phyloP scores from a whole-genome alignment of 2,888 invertebrate genomes.

The Coelogynopora nodosa region DNA sequence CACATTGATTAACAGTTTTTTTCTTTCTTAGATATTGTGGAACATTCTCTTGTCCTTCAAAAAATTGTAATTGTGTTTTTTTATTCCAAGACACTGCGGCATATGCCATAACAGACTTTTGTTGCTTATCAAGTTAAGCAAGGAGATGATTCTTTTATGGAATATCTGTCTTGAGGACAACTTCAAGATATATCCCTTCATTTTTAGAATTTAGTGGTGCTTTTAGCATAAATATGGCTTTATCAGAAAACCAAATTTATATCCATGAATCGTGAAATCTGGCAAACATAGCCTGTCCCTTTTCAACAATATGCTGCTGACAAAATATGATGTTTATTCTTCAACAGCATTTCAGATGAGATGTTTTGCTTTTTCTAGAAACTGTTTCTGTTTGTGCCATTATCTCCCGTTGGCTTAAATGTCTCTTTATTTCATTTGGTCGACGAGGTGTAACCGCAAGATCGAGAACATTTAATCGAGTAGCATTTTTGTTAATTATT shows the following conservation, averaged over 20 bases:
- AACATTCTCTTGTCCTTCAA: slow-evolving; percentile 15
- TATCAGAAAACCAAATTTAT: background rate
- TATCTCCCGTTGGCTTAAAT: background rate
- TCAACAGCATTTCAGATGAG: background rate
- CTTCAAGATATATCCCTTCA: background rate
- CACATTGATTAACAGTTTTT: slow-evolving; percentile 16
- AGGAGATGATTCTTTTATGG: too few relatives aligned
- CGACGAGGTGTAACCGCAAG: background rate
- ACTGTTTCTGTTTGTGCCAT: background rate
- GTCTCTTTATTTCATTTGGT: background rate
- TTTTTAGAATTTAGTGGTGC: background rate
- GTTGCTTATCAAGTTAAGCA: too few relatives aligned
- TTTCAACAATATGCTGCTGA: too few relatives aligned
- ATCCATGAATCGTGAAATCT: background rate
- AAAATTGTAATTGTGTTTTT: slow-evolving; percentile 1
- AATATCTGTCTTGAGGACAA: too few relatives aligned
- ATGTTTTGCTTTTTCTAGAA: background rate
- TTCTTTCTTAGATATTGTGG: background rate
- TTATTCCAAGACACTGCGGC: slow-evolving; percentile 11
- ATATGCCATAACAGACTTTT: background rate
- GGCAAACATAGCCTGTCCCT: background rate
- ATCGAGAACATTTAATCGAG: too few relatives aligned
- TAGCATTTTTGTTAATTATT: too few relatives aligned
- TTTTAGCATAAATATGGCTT: background rate
- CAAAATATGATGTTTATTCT: too few relatives aligned